Evolutionary conservation across 2,113 vertebrate species (phyloP).

Genomic region (Toxotes jaculatrix): DNA sequence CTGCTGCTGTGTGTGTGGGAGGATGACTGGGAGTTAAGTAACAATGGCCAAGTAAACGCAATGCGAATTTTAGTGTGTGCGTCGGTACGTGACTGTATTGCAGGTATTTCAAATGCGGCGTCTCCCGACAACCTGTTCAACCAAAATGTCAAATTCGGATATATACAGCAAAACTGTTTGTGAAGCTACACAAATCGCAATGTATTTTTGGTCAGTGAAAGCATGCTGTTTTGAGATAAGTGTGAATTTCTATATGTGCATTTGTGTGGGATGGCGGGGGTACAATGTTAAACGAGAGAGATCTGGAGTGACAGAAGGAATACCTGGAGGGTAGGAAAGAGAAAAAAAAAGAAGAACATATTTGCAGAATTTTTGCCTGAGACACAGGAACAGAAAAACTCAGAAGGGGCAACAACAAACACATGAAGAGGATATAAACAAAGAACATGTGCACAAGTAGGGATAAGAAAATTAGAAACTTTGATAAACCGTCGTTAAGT

Average conservation of each 20-base stretch:
- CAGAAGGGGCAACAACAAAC: neutral
- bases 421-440: conserved; percentile 8
- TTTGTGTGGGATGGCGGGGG: conserved; percentile 25
- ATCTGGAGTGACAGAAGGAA: conserved; percentile 52
- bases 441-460: neutral
- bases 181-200: neutral
- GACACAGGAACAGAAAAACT: conserved; percentile 10
- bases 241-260: conserved; percentile 8
- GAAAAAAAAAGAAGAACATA: neutral
- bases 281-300: conserved; percentile 38
- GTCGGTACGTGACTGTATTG: conserved; percentile 22
- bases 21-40: conserved; percentile 75
- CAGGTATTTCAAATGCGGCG: neutral
- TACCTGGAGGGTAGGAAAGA: conserved; percentile 37
- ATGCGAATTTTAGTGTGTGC: conserved; percentile 23
- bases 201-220: conserved; percentile 35
- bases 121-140: conserved; percentile 18
- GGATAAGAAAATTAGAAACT: neutral
- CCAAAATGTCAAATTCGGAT: conserved; percentile 33
- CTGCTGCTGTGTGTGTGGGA: conserved; percentile 64
- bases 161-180: neutral
- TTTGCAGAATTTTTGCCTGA: conserved; percentile 16
- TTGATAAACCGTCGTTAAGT: neutral
- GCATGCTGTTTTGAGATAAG: conserved; percentile 11
- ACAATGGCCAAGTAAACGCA: conserved; percentile 66